Base-by-base conservation (phyloP, 2,888 invertebrate species). In the Tribolium freemani region DNA sequence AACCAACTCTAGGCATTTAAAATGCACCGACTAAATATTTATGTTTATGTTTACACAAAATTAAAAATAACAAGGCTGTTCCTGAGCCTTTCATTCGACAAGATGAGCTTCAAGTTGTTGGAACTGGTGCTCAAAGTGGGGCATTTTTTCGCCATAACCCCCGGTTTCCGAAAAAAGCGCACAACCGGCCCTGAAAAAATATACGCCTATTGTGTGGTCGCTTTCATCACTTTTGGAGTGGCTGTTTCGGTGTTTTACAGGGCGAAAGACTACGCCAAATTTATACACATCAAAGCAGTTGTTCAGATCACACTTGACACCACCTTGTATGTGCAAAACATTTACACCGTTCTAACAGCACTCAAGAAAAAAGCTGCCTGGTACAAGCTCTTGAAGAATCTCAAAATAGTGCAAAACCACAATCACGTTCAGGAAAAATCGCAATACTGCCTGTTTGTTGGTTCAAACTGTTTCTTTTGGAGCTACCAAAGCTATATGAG, bases 61-160 rank as follows among this genome's bases (percentile, higher is more conserved):
- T 26, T 26, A 26, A 26, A 26, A 5, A 26, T 26, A 3, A 26
- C 4, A 26, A 26, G 21, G 2, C 5, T 26, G 26, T 26, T 26
- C 2, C 3, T 21, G 21, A 21, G 2, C 2, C 2, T 26, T 26
- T 8, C 38, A 38, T 38, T 38, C 8, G 9, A 3, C 38, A 58
- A 5, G 45, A 61, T 61, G 60, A 61, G 46, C 5, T 61, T 61
- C 13, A 48, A 48, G 13, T 5, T 26, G 4, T 11, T 61, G 9
- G n/a, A 30, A 61, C 10, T 61, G n/a, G 13, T 61, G 16, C 16
- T 61, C 0, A 61, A 61, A 61, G 30, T 61, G n/a, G 60, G 60
- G 5, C 13, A 51, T 5, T 48, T 50, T 26, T 51, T 63, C 20
- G 63, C 63, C 11, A 11, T 50, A 5, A 63, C 63, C 9, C 51